These are phyloP conservation scores for Ormia ochracea DNA, from an alignment of 2,888 invertebrate species.

Conservation along the genomic window DNA sequence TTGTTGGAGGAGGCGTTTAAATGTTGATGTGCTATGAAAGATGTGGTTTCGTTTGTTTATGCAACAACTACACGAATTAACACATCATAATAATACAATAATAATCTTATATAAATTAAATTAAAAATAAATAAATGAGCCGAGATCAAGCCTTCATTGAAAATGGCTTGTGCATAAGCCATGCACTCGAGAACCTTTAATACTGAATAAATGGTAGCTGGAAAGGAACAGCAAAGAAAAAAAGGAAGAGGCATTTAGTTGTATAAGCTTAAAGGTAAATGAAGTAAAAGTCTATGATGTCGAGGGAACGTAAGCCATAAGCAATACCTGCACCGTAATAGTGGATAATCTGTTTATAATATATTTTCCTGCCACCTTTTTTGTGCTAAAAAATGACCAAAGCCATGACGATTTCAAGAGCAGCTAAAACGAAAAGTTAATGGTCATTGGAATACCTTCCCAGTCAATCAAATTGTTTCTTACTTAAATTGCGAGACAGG, in stretches of 20 bases:
- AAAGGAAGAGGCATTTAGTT: constrained; percentile 24
- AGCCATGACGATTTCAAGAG: too few relatives aligned
- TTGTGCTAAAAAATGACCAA: too few relatives aligned
- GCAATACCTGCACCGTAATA: too few relatives aligned
- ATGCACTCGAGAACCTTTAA: constrained; percentile 13
- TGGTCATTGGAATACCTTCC: constrained; percentile 39
- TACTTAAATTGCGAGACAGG: constrained; percentile 64
- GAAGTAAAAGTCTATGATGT: neutral
- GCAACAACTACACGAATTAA: constrained; percentile 59
- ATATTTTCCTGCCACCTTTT: too few relatives aligned
- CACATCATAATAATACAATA: constrained; percentile 56
- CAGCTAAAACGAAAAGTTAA: too few relatives aligned
- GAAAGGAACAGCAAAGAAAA: neutral
- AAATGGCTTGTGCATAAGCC: constrained; percentile 37
- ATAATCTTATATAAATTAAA: constrained; percentile 34
- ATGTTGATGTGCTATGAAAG: constrained; percentile 42
- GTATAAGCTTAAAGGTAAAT: constrained; percentile 19
- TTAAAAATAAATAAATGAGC: constrained; percentile 36
- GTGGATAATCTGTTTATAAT: too few relatives aligned
- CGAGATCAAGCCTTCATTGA: constrained; percentile 27
- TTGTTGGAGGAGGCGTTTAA: constrained; percentile 56
- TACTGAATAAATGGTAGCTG: constrained; percentile 19
- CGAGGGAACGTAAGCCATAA: constrained; percentile 3
- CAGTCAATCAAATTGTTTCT: neutral
- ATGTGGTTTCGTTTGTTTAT: constrained; percentile 51